These are phyloP conservation scores for Keiferia lycopersicella DNA, from an alignment of 2,888 invertebrate species.

Conservation along the genomic window DNA sequence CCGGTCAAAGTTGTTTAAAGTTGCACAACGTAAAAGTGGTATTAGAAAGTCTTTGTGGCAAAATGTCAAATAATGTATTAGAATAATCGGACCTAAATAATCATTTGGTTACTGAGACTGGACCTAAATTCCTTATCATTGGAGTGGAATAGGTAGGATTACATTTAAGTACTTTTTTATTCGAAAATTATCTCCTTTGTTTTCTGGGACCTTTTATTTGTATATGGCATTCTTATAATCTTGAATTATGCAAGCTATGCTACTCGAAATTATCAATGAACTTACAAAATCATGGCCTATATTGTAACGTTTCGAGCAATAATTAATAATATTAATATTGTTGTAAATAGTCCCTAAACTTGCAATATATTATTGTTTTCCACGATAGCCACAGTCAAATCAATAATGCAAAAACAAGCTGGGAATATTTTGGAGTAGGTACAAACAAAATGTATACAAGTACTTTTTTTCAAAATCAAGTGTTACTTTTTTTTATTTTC, in stretches of 20 bases:
- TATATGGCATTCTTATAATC: not conserved
- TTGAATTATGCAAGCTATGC: not conserved
- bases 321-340: constrained; percentile 29
- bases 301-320: constrained; percentile 30
- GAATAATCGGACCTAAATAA: no score
- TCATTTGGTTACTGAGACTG: not conserved
- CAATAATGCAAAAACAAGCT: not conserved
- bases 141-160: no score
- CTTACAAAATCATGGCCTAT: constrained; percentile 32
- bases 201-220: not conserved
- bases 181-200: no score
- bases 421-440: constrained; percentile 8
- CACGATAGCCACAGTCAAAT: constrained; percentile 11
- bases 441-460: no score
- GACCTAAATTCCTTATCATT: not conserved
- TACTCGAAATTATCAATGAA: not conserved
- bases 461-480: no score
- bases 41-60: no score
- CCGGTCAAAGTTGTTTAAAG: no score
- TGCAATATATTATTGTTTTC: constrained; percentile 22
- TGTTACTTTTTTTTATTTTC: no score
- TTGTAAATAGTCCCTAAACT: constrained; percentile 25
- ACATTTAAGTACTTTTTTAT: no score
- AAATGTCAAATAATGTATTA: no score
- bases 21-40: no score